A percentile compares a stretch with the other conserved stretches of the same genome.
These are phyloP conservation scores for Villa cingulata DNA, from an alignment of 2,888 invertebrate species.

Conservation along the genomic window DNA sequence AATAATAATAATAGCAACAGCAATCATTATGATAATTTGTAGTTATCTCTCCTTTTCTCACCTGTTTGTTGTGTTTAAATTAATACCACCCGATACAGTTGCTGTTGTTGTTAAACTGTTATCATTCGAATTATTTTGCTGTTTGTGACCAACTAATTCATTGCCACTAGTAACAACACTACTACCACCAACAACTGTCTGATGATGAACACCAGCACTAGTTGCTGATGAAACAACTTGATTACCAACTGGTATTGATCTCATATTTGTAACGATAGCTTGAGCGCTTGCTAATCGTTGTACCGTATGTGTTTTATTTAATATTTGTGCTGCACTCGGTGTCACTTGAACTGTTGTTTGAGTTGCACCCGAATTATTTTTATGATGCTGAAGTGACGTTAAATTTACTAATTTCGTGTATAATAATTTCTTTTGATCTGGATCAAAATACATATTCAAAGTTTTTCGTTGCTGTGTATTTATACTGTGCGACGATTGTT, in stretches of 20 bases:
- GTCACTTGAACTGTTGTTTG: constrained; percentile 10
- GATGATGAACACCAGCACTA: not conserved
- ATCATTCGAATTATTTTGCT: constrained; percentile 8
- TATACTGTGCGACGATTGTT: constrained; percentile 6
- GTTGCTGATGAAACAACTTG: constrained; percentile 9
- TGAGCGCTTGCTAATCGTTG: constrained; percentile 10
- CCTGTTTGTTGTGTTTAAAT: constrained; percentile 33
- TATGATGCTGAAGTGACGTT: constrained; percentile 27
- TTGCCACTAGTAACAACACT: not conserved
- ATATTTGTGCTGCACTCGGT: constrained; percentile 5
- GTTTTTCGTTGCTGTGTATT: constrained; percentile 10
- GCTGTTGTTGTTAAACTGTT: not conserved
- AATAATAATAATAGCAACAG: not conserved
- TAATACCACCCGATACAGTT: constrained; percentile 13
- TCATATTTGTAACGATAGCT: constrained; percentile 14
- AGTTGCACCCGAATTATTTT: constrained; percentile 8
- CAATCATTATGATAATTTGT: constrained; percentile 12
- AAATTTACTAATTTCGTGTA: constrained; percentile 32
- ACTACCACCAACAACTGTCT: not conserved
- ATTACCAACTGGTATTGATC: constrained; percentile 7
- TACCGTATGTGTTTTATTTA: constrained; percentile 19
- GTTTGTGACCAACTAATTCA: constrained; percentile 7
- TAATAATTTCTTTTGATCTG: constrained; percentile 28
- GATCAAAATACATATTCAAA: constrained; percentile 16
- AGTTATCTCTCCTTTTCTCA: constrained; percentile 37